Evolutionary conservation across 1,140 invertebrate species (phyloP).

Genomic region (Cheumatopsyche charites): DNA sequence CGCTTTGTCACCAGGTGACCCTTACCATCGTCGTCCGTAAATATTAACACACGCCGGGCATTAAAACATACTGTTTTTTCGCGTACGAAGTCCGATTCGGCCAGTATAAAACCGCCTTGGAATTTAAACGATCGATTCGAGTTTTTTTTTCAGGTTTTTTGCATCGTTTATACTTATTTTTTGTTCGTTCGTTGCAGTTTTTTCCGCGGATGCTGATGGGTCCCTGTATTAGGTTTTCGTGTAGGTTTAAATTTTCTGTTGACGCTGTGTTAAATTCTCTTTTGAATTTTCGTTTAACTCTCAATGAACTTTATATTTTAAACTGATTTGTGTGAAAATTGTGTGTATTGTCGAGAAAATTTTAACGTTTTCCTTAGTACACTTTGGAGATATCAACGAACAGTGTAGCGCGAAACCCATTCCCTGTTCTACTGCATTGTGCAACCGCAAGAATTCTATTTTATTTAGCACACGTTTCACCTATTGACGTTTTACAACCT

Average conservation of each 20-base stretch:
- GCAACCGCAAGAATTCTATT: too few species aligned
- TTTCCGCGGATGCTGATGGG: neutral
- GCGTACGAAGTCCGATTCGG: neutral
- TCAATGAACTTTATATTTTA: too few species aligned
- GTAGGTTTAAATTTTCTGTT: neutral
- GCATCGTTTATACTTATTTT: neutral
- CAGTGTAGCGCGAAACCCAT: too few species aligned
- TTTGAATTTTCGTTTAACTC: too few species aligned
- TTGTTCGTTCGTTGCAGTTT: neutral
- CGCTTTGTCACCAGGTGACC: slow-evolving; percentile 36
- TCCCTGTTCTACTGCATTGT: too few species aligned
- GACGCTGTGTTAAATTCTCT: neutral
- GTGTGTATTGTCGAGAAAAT: too few species aligned
- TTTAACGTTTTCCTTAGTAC: too few species aligned
- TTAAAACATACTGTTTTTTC: slow-evolving; percentile 15
- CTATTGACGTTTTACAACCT: too few species aligned
- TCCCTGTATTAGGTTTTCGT: neutral
- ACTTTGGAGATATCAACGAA: too few species aligned
- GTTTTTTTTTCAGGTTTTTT: neutral
- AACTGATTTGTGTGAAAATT: too few species aligned
- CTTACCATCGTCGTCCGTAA: slow-evolving; percentile 24
- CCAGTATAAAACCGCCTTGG: neutral
- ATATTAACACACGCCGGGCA: slow-evolving; percentile 11
- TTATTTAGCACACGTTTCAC: too few species aligned
- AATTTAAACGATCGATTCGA: slow-evolving; percentile 2